A percentile compares a stretch with the other conserved stretches of the same genome.
Conservation (phyloP, 2,888 invertebrate genomes). For the Sinohyriopsis cumingii region DNA sequence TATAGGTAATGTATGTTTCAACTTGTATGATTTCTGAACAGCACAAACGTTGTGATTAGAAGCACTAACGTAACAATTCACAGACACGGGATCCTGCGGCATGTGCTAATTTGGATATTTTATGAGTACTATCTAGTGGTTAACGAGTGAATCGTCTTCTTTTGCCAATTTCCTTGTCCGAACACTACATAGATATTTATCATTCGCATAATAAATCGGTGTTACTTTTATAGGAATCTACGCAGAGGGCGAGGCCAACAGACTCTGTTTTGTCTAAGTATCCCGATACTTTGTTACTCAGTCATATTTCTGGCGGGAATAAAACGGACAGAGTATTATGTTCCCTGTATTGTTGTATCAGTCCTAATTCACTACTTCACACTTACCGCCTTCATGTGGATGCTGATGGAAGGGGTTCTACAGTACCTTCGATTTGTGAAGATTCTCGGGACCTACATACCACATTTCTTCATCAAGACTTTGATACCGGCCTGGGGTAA, state of each 20-base stretch:
- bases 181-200: no score
- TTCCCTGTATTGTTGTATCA: slow-evolving; percentile 77
- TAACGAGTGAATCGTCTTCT: no score
- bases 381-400: slow-evolving; percentile 76
- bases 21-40: no score
- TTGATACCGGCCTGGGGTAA: slow-evolving; percentile 79
- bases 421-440: slow-evolving; percentile 81
- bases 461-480: slow-evolving; percentile 79
- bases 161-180: no score
- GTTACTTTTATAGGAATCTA: slow-evolving; percentile 72
- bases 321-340: slow-evolving; percentile 62
- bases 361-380: slow-evolving; percentile 80
- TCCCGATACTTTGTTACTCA: slow-evolving; percentile 78
- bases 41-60: no score
- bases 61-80: no score
- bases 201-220: no score
- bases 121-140: no score
- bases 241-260: slow-evolving; percentile 79
- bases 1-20: no score
- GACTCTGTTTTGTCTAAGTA: slow-evolving; percentile 79
- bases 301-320: slow-evolving; percentile 71
- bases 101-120: no score
- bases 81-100: no score
- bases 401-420: slow-evolving; percentile 80
- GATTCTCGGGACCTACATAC: slow-evolving; percentile 77